phyloP scores from a whole-genome alignment of 64 coral and sea anemone genomes.

The Stichodactyla mertensii region DNA sequence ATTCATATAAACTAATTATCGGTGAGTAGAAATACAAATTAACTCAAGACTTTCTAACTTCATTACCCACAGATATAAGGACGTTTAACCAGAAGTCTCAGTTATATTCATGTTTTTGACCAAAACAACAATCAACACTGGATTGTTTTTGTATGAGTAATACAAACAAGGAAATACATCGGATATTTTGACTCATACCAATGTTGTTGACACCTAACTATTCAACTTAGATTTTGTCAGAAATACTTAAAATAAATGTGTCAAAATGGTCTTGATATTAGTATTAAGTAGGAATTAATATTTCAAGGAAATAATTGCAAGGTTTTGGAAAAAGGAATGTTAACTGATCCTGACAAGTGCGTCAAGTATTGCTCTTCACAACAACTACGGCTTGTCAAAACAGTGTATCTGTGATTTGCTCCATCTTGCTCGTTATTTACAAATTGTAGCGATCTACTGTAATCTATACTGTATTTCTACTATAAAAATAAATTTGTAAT shows the following conservation, averaged over 20 bases:
- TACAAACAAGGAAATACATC: background rate
- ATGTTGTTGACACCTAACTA: background rate
- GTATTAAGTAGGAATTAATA: no score
- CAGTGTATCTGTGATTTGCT: background rate
- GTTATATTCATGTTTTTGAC: no score
- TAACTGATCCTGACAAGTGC: background rate
- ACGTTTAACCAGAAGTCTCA: background rate
- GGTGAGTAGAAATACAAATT: background rate
- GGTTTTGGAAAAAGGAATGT: background rate
- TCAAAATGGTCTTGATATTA: no score
- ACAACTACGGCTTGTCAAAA: background rate
- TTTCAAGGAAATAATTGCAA: background rate
- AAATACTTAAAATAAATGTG: background rate
- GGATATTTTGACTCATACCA: background rate
- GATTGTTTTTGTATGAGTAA: background rate
- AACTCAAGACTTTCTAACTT: background rate
- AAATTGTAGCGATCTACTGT: no score
- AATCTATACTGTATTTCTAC: background rate
- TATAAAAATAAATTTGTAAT: no score
- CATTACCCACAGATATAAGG: background rate
- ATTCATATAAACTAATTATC: background rate
- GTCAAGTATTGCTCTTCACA: background rate
- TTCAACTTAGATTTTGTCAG: background rate
- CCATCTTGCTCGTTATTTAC: no score
- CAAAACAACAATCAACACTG: background rate